Conservation (phyloP, 1,140 invertebrate genomes). For the Dufourea novaeangliae region DNA sequence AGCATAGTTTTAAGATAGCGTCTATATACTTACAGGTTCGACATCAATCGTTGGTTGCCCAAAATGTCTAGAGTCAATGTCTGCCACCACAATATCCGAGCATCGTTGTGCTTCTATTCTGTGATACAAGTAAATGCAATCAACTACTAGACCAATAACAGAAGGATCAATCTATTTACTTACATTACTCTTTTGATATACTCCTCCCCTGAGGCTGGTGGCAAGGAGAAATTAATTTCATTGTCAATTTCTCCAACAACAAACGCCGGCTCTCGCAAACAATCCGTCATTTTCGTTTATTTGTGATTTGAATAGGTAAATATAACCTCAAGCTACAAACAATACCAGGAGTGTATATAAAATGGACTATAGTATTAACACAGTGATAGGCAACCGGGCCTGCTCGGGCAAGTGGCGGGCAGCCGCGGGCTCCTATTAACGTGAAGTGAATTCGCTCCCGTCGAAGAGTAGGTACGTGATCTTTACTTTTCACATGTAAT, state of each 20-base stretch:
- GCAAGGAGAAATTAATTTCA: conserved; percentile 80
- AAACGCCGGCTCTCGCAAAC: conserved; percentile 72
- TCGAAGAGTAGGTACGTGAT: too few species aligned
- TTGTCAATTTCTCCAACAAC: conserved; percentile 75
- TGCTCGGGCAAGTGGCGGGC: too few species aligned
- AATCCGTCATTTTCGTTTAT: conserved; percentile 65
- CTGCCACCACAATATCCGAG: conserved; percentile 81
- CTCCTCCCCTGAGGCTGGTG: conserved; percentile 83
- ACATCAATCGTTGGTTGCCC: conserved; percentile 76
- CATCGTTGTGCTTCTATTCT: conserved; percentile 83
- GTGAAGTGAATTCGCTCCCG: too few species aligned
- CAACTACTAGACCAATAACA: conserved; percentile 22
- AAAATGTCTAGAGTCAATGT: conserved; percentile 77
- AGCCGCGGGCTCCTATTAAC: too few species aligned
- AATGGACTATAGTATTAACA: too few species aligned
- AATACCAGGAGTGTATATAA: too few species aligned
- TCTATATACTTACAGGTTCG: conserved; percentile 69
- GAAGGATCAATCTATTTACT: conserved; percentile 31
- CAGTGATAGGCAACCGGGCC: too few species aligned
- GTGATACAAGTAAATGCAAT: conserved; percentile 31
- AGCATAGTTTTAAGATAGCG: neutral
- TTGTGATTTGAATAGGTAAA: too few species aligned
- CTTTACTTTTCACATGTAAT: too few species aligned
- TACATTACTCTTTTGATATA: conserved; percentile 84
- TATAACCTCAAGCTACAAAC: too few species aligned